Evolutionary conservation across 2,888 invertebrate genomes (phyloP), one percentile per base, ranked within the genome.

Genomic region (Sarcophaga rosellei): DNA sequence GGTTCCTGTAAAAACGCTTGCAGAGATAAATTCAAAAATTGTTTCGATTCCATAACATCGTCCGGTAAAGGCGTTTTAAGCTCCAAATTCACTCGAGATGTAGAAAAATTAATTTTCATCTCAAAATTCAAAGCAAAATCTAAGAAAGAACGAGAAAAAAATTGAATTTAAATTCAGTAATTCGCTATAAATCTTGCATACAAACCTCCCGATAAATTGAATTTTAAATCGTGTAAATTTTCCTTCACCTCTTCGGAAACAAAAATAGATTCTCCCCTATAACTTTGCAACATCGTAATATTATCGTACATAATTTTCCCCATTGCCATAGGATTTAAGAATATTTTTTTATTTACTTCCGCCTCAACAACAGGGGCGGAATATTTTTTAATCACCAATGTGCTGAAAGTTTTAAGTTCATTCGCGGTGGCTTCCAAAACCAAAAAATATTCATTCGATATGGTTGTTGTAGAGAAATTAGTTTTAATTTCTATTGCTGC

Each of bases 161-260:
- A 44, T 53, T 53, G 35, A 11, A 21, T 3, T 53, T 0, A 20
- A 17, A 15, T 47, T 62, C n/a, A 0, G 17, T 53, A 53, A 15
- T 53, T 17, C 12, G 4, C 4, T 53, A 5, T 44, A 62, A 35
- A 65, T 35, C 2, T 35, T 10, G 35, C 8, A 21, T 35, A 77
- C 25, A 53, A 83, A 89, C 89, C 88, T 84, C 88, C 88, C 15
- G 63, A 72, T 11, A 88, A 65, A 5, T 2, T 73, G 62, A 88
- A 89, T 5, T 62, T 74, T 25, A 85, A 88, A 10, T 88, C 78
- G 0, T 23, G 59, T 12, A 88, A 83, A 21, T 66, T 66, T n/a
- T 78, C 47, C n/a, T 62, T 15, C 10, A 76, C 45, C 15, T 72
- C 63, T 1, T 76, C 25, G 3, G 47, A 10, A 5, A 88, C 11